Conservation (phyloP, 2,888 invertebrate species). For the Drosophila nr. fundita region DNA sequence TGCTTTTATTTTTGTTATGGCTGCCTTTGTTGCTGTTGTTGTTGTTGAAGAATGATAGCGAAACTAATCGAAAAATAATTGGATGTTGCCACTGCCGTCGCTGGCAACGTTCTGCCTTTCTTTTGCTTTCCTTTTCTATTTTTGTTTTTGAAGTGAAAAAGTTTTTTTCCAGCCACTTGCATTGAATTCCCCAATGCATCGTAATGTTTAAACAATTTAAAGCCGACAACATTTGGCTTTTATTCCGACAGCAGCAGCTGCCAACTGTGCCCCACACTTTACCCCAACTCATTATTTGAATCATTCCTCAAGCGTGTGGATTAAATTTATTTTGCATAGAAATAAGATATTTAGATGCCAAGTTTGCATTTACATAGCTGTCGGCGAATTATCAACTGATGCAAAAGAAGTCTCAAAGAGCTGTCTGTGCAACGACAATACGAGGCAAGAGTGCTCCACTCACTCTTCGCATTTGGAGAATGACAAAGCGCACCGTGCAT, state of each 20-base stretch:
- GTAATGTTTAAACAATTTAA: slow-evolving; percentile 82
- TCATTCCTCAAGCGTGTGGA: slow-evolving; percentile 6
- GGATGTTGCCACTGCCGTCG: slow-evolving; percentile 72
- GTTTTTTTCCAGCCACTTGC: slow-evolving; percentile 68
- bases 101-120: slow-evolving; percentile 50
- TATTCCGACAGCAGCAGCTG: slow-evolving; percentile 73
- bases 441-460: neutral
- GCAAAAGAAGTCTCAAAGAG: neutral
- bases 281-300: neutral
- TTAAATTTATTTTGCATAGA: slow-evolving; percentile 12
- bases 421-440: neutral
- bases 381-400: neutral
- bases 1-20: slow-evolving; percentile 13
- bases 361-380: neutral
- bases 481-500: neutral
- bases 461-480: neutral
- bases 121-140: slow-evolving; percentile 45
- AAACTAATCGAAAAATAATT: slow-evolving; percentile 85
- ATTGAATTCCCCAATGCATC: slow-evolving; percentile 82
- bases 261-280: slow-evolving; percentile 35
- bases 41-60: slow-evolving; percentile 83
- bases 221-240: slow-evolving; percentile 65
- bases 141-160: slow-evolving; percentile 51
- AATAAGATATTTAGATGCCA: slow-evolving; percentile 3
- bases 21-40: slow-evolving; percentile 50